Conservation (phyloP, 2,888 invertebrate genomes). For the Eupithecia pulchellata region DNA sequence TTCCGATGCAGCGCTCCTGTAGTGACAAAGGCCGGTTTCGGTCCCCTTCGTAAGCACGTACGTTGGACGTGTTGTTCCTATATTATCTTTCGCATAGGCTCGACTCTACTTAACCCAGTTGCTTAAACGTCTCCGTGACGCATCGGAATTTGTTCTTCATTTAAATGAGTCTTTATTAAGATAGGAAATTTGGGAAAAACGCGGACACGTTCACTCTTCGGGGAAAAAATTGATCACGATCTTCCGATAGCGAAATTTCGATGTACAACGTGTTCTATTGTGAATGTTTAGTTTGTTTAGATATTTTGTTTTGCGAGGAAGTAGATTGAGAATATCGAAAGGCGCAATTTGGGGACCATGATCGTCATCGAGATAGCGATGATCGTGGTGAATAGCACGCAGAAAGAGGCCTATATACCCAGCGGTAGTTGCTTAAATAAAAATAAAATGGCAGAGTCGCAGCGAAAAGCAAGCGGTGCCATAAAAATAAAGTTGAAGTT, state of each 20-base stretch:
- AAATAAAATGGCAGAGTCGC: no score
- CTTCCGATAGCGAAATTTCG: constrained; percentile 8
- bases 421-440: no score
- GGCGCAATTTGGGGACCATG: not conserved
- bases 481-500: no score
- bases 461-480: no score
- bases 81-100: constrained; percentile 61
- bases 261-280: constrained; percentile 14
- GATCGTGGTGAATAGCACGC: not conserved
- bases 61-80: constrained; percentile 51
- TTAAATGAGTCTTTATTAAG: constrained; percentile 64
- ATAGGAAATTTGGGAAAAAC: constrained; percentile 65
- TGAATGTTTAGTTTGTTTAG: constrained; percentile 5
- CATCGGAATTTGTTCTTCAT: constrained; percentile 74
- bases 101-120: constrained; percentile 72
- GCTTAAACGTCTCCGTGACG: constrained; percentile 66
- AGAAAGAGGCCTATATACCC: no score
- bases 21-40: constrained; percentile 16
- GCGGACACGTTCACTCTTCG: constrained; percentile 23
- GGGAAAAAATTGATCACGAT: constrained; percentile 17
- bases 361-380: not conserved
- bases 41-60: constrained; percentile 56
- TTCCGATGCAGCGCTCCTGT: not conserved
- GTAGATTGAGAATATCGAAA: not conserved
- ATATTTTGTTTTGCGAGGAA: constrained; percentile 8